A percentile compares a stretch with the other conserved stretches of the same genome.
phyloP scores from a whole-genome alignment of 2,113 vertebrate species.

The Silurus glanis region DNA sequence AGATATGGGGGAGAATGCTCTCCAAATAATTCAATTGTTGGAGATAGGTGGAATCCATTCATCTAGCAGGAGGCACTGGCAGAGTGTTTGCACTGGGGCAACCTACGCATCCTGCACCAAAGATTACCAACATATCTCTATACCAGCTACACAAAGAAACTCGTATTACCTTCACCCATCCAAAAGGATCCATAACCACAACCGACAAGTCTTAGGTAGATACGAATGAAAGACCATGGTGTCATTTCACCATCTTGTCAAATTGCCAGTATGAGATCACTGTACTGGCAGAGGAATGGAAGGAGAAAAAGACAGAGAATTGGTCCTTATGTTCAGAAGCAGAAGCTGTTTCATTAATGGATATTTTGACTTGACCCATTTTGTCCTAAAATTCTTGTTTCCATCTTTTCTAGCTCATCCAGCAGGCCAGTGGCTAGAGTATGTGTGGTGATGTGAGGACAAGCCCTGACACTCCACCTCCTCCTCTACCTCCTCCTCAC shows the following conservation, averaged over 20 bases:
- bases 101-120: slow-evolving; percentile 38
- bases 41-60: slow-evolving; percentile 42
- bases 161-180: background rate
- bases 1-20: slow-evolving; percentile 50
- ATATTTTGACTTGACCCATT: slow-evolving; percentile 12
- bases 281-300: background rate
- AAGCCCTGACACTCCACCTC: slow-evolving; percentile 31
- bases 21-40: slow-evolving; percentile 55
- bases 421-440: slow-evolving; percentile 33
- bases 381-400: slow-evolving; percentile 9
- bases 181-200: slow-evolving; percentile 12
- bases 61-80: slow-evolving; percentile 46
- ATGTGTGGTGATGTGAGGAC: slow-evolving; percentile 39
- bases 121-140: slow-evolving; percentile 26
- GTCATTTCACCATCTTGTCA: slow-evolving; percentile 22
- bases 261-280: background rate
- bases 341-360: background rate
- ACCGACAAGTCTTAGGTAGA: slow-evolving; percentile 1
- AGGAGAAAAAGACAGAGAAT: background rate
- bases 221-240: slow-evolving; percentile 15
- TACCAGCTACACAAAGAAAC: background rate
- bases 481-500: slow-evolving; percentile 36
- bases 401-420: background rate
- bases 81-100: slow-evolving; percentile 11
- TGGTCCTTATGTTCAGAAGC: background rate